Evolutionary conservation across 2,888 invertebrate genomes (phyloP), one percentile per base, ranked within the genome.

Genomic region (Andricus quercusramuli): DNA sequence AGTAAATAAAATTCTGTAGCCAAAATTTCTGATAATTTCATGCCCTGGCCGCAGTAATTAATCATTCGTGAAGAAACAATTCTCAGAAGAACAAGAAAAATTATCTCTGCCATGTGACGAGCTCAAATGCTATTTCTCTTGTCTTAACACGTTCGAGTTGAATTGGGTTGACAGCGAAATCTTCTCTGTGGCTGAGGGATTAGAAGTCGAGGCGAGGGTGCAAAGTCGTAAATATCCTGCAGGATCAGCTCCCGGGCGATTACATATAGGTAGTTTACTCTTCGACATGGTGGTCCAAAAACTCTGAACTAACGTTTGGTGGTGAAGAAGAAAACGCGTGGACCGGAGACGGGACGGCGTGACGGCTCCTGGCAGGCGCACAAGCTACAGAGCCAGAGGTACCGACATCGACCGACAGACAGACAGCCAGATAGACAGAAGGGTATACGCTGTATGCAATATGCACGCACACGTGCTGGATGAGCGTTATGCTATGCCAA

Each of bases 361-460:
- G 92, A 92, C 92, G 92, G 91, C 91, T 92, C 89, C 92, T 92
- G 92, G 92, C 92, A 92, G 91, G 83, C 91, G 90, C 88, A 87
- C 88, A 86, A 85, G 80, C 82, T 82, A 79, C 85, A 82, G 84
- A 86, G 86, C 85, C 85, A 83, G 80, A 84, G 80, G 84, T 86
- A 87, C 84, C 80, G 86, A 87, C 85, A 83, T 47, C 15, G 82
- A 82, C 82, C 84, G 86, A 86, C 83, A 81, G 84, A 83, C 76
- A 83, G 83, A 83, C 68, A 78, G 80, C 78, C 47, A 56, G 78
- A 82, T 77, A 77, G 82, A 80, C 82, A 84, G 83, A 80, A 79
- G 83, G 78, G 77, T 81, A 82, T 68, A 83, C 79, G 83, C 79
- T 81, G 82, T 68, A 83, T 78, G 83, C 78, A 82, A 66, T 79